These are phyloP conservation scores for Hemiscyllium ocellatum DNA, from an alignment of 2,113 vertebrate genomes.

Conservation along the genomic window DNA sequence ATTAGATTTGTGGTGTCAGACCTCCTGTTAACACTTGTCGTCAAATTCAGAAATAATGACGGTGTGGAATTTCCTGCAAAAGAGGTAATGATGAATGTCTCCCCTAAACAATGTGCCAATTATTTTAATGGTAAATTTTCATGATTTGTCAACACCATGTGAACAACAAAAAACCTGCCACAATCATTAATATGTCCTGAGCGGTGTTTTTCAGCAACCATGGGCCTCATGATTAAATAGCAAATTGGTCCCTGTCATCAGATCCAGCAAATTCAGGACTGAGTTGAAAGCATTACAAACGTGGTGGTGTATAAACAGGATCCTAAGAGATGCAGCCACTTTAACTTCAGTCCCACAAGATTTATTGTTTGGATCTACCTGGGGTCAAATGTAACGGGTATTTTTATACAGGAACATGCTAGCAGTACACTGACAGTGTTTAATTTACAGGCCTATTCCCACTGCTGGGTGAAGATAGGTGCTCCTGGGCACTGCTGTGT, in stretches of 20 bases:
- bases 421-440: background rate
- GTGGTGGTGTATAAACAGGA: background rate
- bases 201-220: background rate
- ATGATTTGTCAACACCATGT: constrained; percentile 16
- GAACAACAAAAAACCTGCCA: background rate
- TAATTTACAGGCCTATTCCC: background rate
- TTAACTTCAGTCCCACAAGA: background rate
- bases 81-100: background rate
- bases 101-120: constrained; percentile 29
- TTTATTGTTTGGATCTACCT: background rate
- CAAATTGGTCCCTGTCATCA: background rate
- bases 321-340: background rate
- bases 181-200: background rate
- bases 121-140: background rate
- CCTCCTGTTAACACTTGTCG: background rate
- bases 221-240: background rate
- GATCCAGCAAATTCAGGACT: background rate
- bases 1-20: background rate
- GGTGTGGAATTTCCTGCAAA: constrained; percentile 10
- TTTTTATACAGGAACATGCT: background rate
- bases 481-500: background rate
- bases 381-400: background rate
- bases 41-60: constrained; percentile 7
- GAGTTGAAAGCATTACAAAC: too few species aligned
- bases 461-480: background rate